These are phyloP conservation scores for Bugulina stolonifera DNA, from an alignment of 2,888 invertebrate species.

Conservation along the genomic window DNA sequence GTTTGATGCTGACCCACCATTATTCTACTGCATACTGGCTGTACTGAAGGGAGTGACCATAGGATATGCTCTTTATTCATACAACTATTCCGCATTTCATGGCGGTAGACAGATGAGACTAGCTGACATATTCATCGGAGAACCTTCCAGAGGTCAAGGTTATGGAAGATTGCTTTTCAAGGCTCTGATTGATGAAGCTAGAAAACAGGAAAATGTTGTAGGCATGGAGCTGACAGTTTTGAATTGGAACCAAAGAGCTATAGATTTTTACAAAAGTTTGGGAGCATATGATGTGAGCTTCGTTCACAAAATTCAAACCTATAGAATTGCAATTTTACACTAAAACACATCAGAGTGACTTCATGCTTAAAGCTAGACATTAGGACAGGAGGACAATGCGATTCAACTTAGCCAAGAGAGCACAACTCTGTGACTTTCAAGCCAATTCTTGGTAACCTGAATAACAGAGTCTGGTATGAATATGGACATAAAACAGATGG, in stretches of 20 bases:
- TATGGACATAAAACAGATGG: no score
- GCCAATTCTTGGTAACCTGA: no score
- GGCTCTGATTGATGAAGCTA: neutral
- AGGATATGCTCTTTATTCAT: slow-evolving; percentile 76
- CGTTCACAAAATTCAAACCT: neutral
- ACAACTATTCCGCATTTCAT: slow-evolving; percentile 77
- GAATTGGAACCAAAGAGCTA: neutral
- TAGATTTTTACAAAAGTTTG: neutral
- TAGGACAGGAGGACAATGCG: no score
- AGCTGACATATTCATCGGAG: slow-evolving; percentile 74
- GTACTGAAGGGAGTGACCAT: slow-evolving; percentile 52
- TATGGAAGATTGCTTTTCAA: neutral
- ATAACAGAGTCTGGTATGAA: no score
- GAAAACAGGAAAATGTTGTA: neutral
- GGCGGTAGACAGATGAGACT: slow-evolving; percentile 69
- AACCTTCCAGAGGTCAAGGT: neutral
- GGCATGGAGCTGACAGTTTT: slow-evolving; percentile 15
- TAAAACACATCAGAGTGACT: no score
- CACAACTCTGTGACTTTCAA: no score
- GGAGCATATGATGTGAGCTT: neutral
- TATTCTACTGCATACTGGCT: neutral
- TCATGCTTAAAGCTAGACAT: no score
- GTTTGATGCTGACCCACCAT: neutral
- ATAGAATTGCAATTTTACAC: neutral
- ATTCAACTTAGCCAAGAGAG: no score